Percentiles rank a stretch among this genome's conserved stretches.
These are phyloP conservation scores for Cerastis rubricosa DNA, from an alignment of 2,888 invertebrate genomes.

Conservation along the genomic window DNA sequence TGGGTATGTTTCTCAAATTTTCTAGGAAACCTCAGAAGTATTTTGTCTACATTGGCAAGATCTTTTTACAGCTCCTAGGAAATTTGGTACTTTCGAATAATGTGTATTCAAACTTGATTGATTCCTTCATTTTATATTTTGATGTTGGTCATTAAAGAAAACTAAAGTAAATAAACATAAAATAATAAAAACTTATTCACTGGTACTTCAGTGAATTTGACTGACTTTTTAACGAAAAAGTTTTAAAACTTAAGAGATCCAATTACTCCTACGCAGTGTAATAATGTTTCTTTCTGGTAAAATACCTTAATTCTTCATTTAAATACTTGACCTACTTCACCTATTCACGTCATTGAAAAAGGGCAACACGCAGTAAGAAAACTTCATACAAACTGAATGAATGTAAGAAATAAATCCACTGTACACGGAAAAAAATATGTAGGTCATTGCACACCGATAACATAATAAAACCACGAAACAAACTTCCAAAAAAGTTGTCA, in stretches of 20 bases:
- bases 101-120: not conserved
- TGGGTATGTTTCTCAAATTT: conserved; percentile 53
- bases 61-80: not conserved
- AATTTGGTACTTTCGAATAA: not conserved
- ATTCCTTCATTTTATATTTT: not conserved
- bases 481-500: conserved; percentile 25
- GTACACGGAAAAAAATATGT: not conserved
- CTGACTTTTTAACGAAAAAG: not conserved
- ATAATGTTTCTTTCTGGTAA: not conserved
- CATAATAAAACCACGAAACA: conserved; percentile 4
- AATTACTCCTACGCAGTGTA: not conserved
- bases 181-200: too few species aligned
- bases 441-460: conserved; percentile 12
- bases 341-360: not conserved
- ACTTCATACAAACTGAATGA: not conserved
- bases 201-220: too few species aligned
- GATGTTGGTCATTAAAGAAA: not conserved
- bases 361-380: not conserved
- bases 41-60: not conserved
- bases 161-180: too few species aligned
- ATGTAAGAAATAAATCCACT: not conserved
- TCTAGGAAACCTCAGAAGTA: not conserved
- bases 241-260: not conserved
- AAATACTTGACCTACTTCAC: not conserved
- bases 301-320: not conserved